Evolutionary conservation across 2,888 invertebrate species (phyloP), one percentile per base, ranked within the genome.

Genomic region (Chalcosyrphus nemorum): DNA sequence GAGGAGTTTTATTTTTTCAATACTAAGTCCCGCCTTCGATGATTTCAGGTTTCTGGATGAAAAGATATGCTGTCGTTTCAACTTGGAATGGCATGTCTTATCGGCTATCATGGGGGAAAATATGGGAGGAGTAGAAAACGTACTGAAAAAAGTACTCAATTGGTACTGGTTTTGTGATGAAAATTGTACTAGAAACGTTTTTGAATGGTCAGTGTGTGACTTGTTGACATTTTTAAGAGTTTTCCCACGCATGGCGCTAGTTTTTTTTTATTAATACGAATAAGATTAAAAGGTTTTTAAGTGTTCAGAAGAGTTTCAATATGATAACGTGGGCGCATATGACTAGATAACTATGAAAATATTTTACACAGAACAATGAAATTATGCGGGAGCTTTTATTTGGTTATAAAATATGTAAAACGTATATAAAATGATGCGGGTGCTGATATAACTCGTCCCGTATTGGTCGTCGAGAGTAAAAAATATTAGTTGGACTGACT

Each of bases 1-100:
- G 84, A 80, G 84, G 80, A 80, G 84, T 63, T 52, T 61, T 0
- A 7, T 6, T 11, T 13, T 7, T n/a, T 21, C 6, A 24, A 32
- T 24, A n/a, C n/a, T n/a, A n/a, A 24, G n/a, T 6, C 27, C 29
- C 80, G 29, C 80, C 80, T 70, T 32, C 27, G 11, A 15, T 9
- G 32, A 72, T 74, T 50, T 66, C 61, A 43, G 65, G 70, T 72
- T 78, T 72, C 24, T 32, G 50, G 38, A 38, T n/a, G 15, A 52
- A 29, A 29, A 13, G 24, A 43, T 45, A 13, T 59, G 24, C 6
- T 61, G 47, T 15, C 32, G 17, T 70, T 21, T 52, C 72, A 32
- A 27, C 29, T 54, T 45, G 17, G 45, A 32, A 21, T 56, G 45
- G 45, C 45, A 21, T 56, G 45, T 56, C 71, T 59, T 35, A 65